Evolutionary conservation across 2,113 vertebrate species (phyloP), one percentile per base, ranked within the genome.

Genomic region (Clarias magur): DNA sequence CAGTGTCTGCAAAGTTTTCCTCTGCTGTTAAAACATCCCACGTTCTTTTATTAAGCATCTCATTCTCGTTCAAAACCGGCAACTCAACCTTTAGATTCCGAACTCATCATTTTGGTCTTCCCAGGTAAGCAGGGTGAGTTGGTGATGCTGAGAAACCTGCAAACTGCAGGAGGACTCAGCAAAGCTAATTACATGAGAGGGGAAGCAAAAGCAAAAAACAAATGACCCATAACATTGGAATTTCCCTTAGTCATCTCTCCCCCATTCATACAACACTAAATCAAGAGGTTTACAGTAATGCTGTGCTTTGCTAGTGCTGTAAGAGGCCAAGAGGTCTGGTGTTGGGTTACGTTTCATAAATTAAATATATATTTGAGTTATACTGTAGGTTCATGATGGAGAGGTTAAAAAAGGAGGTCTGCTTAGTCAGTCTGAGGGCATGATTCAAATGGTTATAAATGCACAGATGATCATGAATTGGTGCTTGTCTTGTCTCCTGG

Each of bases 401-500:
- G 42, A n/a, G 12, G n/a, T 10, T 53, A 68, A 59, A 56, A 84
- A 73, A 25, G 54, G 54, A 67, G 11, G 19, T 27, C 16, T 27
- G 11, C 68, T 56, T 10, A 16, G n/a, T 78, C n/a, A 78, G n/a
- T 48, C 17, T 63, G 72, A 25, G n/a, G 21, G 76, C 5, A 38
- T 38, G 25, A 56, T 82, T 48, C 10, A 63, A 19, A 34, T 48
- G 27, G 9, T 80, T 65, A 63, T 67, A 25, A 83, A 65, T 79
- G 70, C 85, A 81, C 13, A 59, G 81, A 42, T 25, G 12, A 48
- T 34, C 59, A 30, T 57, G 60, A n/a, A 65, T 53, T 19, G 57
- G 62, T 57, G 60, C 80, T 68, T 65, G 83, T 83, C 70, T 87
- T 85, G 80, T 87, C 81, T 80, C 62, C 84, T 80, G 62, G 25